These are phyloP conservation scores for Phragmatobia fuliginosa DNA, from an alignment of 2,888 invertebrate genomes.

Conservation along the genomic window DNA sequence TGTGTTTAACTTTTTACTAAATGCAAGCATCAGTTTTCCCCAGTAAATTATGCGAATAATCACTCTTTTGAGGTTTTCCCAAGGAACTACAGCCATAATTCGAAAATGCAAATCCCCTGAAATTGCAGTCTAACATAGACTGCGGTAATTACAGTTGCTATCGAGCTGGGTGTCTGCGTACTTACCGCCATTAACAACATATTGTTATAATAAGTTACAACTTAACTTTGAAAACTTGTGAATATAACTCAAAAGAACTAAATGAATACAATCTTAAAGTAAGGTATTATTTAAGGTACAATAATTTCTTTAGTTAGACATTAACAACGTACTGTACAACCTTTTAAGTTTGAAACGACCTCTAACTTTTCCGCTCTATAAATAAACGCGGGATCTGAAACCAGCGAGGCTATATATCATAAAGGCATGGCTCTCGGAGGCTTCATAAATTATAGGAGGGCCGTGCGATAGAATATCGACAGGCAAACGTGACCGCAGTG, in stretches of 20 bases:
- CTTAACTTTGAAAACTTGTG: no score
- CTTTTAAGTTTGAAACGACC: conserved; percentile 3
- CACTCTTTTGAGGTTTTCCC: no score
- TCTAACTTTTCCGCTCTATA: conserved; percentile 24
- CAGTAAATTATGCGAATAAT: no score
- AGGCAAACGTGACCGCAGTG: conserved; percentile 59
- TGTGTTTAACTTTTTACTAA: no score
- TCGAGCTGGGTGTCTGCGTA: no score
- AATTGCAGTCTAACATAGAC: no score
- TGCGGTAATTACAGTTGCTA: no score
- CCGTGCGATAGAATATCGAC: conserved; percentile 66
- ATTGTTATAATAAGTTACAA: no score
- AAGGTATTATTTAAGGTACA: background rate
- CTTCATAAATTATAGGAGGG: conserved; percentile 63
- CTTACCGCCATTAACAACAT: no score
- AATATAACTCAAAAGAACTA: background rate
- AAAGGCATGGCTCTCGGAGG: conserved; percentile 48
- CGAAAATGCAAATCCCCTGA: no score
- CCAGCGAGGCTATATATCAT: conserved; percentile 61
- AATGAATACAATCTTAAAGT: background rate
- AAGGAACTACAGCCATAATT: no score
- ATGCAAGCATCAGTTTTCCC: no score
- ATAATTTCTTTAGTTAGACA: background rate
- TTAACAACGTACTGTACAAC: background rate
- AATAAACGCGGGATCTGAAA: conserved; percentile 47